These are phyloP conservation scores for Tanaodytes sp. DNA, from an alignment of 2,888 invertebrate genomes.

Conservation along the genomic window DNA sequence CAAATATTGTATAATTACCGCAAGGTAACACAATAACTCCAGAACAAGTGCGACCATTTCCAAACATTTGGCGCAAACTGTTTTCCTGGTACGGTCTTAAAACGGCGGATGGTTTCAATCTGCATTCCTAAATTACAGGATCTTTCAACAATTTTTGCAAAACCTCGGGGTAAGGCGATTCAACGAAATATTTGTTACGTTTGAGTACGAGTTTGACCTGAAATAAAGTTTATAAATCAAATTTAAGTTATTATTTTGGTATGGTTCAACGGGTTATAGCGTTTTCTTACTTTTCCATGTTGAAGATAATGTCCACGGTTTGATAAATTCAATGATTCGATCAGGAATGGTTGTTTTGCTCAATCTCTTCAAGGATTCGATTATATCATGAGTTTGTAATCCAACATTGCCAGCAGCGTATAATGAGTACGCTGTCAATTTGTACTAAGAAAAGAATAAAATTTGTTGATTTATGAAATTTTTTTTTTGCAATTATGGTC, in stretches of 20 bases:
- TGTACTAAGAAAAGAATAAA: constrained; percentile 82
- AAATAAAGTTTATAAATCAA: constrained; percentile 1
- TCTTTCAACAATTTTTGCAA: constrained; percentile 96
- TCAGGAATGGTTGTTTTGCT: constrained; percentile 96
- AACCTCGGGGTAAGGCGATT: constrained; percentile 94
- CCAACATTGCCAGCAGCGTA: constrained; percentile 99
- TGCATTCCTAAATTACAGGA: constrained; percentile 93
- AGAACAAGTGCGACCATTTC: constrained; percentile 94
- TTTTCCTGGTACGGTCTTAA: constrained; percentile 99
- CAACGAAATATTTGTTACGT: constrained; percentile 96
- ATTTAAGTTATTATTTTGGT: no score
- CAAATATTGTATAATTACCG: constrained; percentile 83
- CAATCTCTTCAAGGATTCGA: constrained; percentile 94
- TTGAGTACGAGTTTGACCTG: constrained; percentile 94
- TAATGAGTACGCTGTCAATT: constrained; percentile 97
- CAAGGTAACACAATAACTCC: constrained; percentile 99
- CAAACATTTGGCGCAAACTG: constrained; percentile 99
- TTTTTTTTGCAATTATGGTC: no score
- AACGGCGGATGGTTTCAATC: constrained; percentile 92
- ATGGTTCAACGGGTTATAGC: no score
- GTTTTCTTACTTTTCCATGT: constrained; percentile 84
- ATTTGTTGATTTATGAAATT: no score
- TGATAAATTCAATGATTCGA: constrained; percentile 96
- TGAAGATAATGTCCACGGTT: constrained; percentile 96
- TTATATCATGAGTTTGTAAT: constrained; percentile 95